These are phyloP conservation scores for Paralichthys olivaceus DNA, from an alignment of 2,113 vertebrate genomes.

Conservation along the genomic window DNA sequence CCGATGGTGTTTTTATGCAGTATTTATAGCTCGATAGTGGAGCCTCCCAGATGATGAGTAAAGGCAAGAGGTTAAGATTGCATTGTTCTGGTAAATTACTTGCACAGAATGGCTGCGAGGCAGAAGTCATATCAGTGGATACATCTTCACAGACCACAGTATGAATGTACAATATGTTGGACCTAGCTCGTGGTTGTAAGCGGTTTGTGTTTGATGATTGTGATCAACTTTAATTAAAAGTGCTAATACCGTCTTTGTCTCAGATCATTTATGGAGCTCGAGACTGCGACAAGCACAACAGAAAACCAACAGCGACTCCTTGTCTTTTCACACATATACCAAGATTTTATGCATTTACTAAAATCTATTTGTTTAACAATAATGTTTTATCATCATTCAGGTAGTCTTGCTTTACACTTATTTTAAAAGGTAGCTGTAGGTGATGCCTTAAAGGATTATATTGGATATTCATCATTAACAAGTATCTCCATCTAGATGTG, in stretches of 20 bases:
- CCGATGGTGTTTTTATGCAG: conserved; percentile 36
- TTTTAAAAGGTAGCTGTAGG: background rate
- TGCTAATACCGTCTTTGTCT: conserved; percentile 61
- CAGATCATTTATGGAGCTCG: conserved; percentile 44
- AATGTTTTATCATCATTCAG: background rate
- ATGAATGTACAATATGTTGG: conserved; percentile 31
- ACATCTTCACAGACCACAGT: conserved; percentile 54
- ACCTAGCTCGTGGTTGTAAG: conserved; percentile 47
- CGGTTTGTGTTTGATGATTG: conserved; percentile 55
- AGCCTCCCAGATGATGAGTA: conserved; percentile 68
- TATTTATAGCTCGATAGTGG: conserved; percentile 58
- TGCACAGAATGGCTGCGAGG: conserved; percentile 68
- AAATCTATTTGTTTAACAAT: background rate
- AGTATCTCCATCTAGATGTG: conserved; percentile 34
- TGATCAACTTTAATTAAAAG: conserved; percentile 69
- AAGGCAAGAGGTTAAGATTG: conserved; percentile 77
- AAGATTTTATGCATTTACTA: background rate
- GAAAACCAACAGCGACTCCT: background rate
- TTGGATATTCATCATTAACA: conserved; percentile 18
- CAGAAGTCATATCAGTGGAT: conserved; percentile 56
- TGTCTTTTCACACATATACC: conserved; percentile 9
- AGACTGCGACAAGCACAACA: conserved; percentile 17
- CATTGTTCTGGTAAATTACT: conserved; percentile 81
- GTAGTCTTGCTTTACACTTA: background rate
- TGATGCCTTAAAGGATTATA: background rate